Base-by-base conservation (phyloP, 2,113 vertebrate species). In the Channa argus region DNA sequence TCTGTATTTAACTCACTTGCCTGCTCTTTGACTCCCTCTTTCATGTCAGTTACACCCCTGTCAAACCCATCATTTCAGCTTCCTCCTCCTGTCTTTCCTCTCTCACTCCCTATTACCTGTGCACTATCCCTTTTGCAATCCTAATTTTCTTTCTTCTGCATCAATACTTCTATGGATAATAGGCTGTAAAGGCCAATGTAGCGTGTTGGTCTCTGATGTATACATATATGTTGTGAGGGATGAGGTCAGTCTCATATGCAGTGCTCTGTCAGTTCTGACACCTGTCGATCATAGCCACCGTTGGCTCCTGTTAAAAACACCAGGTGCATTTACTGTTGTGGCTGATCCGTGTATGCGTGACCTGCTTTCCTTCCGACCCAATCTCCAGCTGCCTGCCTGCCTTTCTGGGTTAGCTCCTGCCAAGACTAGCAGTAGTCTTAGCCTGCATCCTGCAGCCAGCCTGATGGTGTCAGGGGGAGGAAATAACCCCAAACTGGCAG, bases 311-410 rank as follows among this genome's bases (percentile, higher is more conserved):
- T 24, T 24, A 24, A 24, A 24, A 24, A 24, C 24, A 24, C 24
- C 24, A 24, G 24, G 24, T 24, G 24, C 24, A 24, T 24, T 24
- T 24, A 24, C 24, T 24, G 24, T 24, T 24, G 24, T 24, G 24
- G 24, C 24, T 24, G 24, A 24, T 24, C 24, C 1, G 24, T 24
- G 24, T 90, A 86, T 86, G 82, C 87, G 86, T 93, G 92, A 93
- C 90, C 91, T 91, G 89, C 82, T 93, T 93, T 92, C 87, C 63
- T 59, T 82, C 69, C 86, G 86, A 84, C 86, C 79, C 87, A 87
- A 82, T 88, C 87, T 88, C 88, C 70, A 79, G 63, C 68, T 84
- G 84, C 79, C 80, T 61, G 85, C 63, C 71, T 5, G 55, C 74
- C 74, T 89, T 90, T 91, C 88, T 93, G 89, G 89, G 88, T 89